Evolutionary conservation across 2,797 vertebrate genomes (phyloP), one percentile per base, ranked within the genome.

Genomic region (Bryconaethiops microstoma): DNA sequence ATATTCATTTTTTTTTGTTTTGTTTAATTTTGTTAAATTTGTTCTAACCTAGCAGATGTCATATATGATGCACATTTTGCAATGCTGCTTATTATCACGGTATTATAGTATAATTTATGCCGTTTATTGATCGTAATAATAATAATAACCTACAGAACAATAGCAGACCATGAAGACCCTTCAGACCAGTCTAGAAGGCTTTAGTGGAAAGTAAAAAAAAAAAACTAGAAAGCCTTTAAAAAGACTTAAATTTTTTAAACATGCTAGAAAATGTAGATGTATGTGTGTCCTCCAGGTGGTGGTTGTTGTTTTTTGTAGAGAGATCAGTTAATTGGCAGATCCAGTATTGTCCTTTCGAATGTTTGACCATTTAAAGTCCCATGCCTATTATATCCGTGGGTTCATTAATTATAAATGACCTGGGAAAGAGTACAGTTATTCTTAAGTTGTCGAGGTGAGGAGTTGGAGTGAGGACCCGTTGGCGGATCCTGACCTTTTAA

Each of bases 401-500:
- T 54, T 54, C 4, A 19, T 54, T 54, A 1, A 5, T 54, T 19
- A 14, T 5, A 19, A 54, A 5, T 5, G 17, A 2, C 14, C 4
- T 54, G 12, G 52, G n/a, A n/a, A 19, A 4, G 3, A 55, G 0
- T 8, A n/a, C 4, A 57, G 19, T 19, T 19, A 5, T 19, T 19
- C 19, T n/a, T 19, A 57, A 57, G 17, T 19, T n/a, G 13, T n/a
- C 0, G 54, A 57, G 9, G 19, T 7, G 19, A 19, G 54, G 1
- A 57, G 19, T 54, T 19, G 54, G 19, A 57, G 8, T 8, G 17
- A n/a, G 54, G 19, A 57, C 17, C 54, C 62, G 52, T 16, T 52
- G 48, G 13, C 48, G 16, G 48, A 52, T 85, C 79, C 81, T 88
- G 64, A 77, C 76, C 81, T 62, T 48, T 71, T 86, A 86, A 89